Evolutionary conservation across 2,113 vertebrate genomes (phyloP), one percentile per base, ranked within the genome.

Genomic region (Ochotona curzoniae): DNA sequence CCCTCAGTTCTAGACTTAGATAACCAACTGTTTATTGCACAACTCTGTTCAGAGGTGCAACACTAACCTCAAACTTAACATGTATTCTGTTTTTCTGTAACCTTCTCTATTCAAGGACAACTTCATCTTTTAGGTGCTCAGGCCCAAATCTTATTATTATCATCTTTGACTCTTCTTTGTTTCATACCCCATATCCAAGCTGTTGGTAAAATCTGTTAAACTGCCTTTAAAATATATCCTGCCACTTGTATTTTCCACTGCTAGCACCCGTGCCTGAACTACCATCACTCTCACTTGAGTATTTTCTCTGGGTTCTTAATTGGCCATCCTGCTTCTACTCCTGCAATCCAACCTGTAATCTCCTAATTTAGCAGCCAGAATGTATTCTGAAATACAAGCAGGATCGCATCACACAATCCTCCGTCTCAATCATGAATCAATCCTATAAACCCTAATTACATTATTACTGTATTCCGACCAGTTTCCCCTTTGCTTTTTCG

Each of bases 151-250:
- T 38, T 44, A 44, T 63, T 38, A 30, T 10, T 90, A 88, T 70
- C 8, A n/a, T 64, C 71, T 87, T 78, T 82, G 32, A 87, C 38
- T 79, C 17, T 95, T 83, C 21, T 80, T 95, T 89, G 17, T 80
- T 92, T 81, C 28, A 89, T 47, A 87, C 2, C 21, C 66, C 30
- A 89, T 10, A 88, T 70, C 10, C 63, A 94, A 85, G 23, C 44
- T 76, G 35, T 93, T 66, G 66, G 32, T 38, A 86, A 83, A 74
- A 57, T 87, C 57, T 88, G 30, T 78, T 28, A 89, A 57, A 63
- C 49, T 66, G 75, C 26, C 35, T 78, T 67, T 76, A 80, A n/a
- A 94, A 61, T 67, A 82, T 54, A 63, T 57, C 71, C 23, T 35
- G 38, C 28, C 57, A 79, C 26, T 66, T 81, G 38, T 17, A 15